Evolutionary conservation across 2,888 invertebrate species (phyloP).

Genomic region (Drosophila anceps): DNA sequence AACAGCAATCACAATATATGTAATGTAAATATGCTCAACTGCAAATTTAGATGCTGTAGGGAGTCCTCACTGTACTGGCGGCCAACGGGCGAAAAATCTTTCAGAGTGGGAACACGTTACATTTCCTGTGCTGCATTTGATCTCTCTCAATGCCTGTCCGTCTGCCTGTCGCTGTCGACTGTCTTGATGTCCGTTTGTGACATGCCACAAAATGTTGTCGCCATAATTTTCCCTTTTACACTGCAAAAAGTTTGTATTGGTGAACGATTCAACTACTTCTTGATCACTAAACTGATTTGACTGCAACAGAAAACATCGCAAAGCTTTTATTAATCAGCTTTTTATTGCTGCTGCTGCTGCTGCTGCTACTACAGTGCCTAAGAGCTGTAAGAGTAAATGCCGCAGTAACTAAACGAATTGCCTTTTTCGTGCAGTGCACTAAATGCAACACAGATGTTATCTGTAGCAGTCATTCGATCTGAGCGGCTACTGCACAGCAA

Average conservation of each 20-base stretch:
- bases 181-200: constrained; percentile 35
- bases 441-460: neutral
- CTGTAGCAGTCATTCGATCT: neutral
- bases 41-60: neutral
- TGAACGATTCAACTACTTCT: neutral
- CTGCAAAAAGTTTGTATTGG: constrained; percentile 30
- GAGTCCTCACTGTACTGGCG: constrained; percentile 33
- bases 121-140: constrained; percentile 48
- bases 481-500: neutral
- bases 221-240: constrained; percentile 46
- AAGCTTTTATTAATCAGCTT: neutral
- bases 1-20: neutral
- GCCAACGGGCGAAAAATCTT: constrained; percentile 43
- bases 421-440: neutral
- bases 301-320: neutral
- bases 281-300: neutral
- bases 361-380: no score
- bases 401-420: neutral
- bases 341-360: neutral
- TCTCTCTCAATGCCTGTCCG: neutral
- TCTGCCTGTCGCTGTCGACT: constrained; percentile 7
- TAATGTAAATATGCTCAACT: no score
- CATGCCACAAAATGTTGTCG: constrained; percentile 67
- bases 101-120: constrained; percentile 36
- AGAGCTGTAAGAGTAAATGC: neutral